Percentiles rank a stretch among this genome's conserved stretches.
These are phyloP conservation scores for Cariama cristata DNA, from an alignment of 2,113 vertebrate genomes.

Conservation along the genomic window DNA sequence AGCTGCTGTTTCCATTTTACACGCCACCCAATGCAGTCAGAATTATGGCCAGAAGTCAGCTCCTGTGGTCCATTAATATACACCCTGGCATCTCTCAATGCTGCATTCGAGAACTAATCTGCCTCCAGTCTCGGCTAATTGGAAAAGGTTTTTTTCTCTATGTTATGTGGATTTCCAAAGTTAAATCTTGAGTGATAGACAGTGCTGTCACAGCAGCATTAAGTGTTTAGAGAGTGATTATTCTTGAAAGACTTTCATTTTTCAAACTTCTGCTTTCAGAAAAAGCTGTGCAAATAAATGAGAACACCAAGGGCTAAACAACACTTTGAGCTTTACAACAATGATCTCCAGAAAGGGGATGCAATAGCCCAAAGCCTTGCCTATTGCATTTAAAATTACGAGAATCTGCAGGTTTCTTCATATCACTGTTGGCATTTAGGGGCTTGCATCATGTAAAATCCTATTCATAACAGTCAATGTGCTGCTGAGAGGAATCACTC, in stretches of 20 bases:
- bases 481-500: slow-evolving; percentile 72
- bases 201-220: slow-evolving; percentile 80
- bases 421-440: slow-evolving; percentile 35
- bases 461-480: slow-evolving; percentile 72
- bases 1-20: slow-evolving; percentile 11
- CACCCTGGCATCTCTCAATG: neutral
- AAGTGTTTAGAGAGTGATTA: slow-evolving; percentile 80
- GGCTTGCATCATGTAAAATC: slow-evolving; percentile 61
- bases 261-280: slow-evolving; percentile 66
- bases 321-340: slow-evolving; percentile 45
- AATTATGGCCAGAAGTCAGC: slow-evolving; percentile 7
- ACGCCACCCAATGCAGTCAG: neutral
- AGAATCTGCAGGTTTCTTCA: slow-evolving; percentile 33
- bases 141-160: slow-evolving; percentile 62
- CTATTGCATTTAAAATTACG: slow-evolving; percentile 48
- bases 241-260: slow-evolving; percentile 76
- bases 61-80: slow-evolving; percentile 48
- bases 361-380: slow-evolving; percentile 43
- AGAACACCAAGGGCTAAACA: slow-evolving; percentile 66
- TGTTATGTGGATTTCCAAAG: slow-evolving; percentile 76
- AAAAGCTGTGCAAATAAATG: slow-evolving; percentile 62
- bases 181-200: slow-evolving; percentile 82
- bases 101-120: slow-evolving; percentile 64
- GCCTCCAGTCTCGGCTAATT: slow-evolving; percentile 72
- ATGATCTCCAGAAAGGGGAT: slow-evolving; percentile 48